Evolutionary conservation across 1,140 invertebrate genomes (phyloP), one percentile per base, ranked within the genome.

Genomic region (Panagrolaimus sp.): DNA sequence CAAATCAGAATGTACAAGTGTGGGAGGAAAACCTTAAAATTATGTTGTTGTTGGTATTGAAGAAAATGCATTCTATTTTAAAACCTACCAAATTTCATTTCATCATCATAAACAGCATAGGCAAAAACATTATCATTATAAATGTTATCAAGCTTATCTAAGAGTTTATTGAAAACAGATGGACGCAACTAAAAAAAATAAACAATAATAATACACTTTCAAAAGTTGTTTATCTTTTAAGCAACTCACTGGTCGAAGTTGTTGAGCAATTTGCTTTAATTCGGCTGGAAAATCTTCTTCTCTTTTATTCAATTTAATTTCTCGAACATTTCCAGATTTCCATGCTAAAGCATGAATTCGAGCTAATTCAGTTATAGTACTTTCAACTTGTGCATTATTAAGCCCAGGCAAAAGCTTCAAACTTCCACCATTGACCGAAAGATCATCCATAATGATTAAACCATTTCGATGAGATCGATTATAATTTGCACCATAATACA

Each of bases 381-480:
- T 47, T 20, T 48, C 66, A 23, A 78, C 67, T 48, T 76, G 74
- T 1, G 27, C 57, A 44, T 76, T 66, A 44, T 51, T 78, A 47
- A 76, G 68, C 9, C 74, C 74, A 3, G 74, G 74, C 62, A 76
- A 31, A 63, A 76, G 45, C 9, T 51, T 53, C 11, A 67, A 53
- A 16, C 57, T 61, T 27, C 13, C 20, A 0, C 65, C 71, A 65
- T 25, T 27, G 14, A 14, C n/a, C 0, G 63, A 78, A 5, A 76
- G 23, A 57, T 76, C 74, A 46, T 76, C 74, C 66, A 76, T 74
- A 20, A 76, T 75, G 16, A 76, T 78, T 31, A 76, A 25, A 14
- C 74, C 74, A 43, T 78, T 46, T 3, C 38, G 63, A 42, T 77
- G 76, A 57, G n/a, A 16, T 20, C 27, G 20, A 27, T 27, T 57